These are phyloP conservation scores for Lerema accius DNA, from an alignment of 1,140 invertebrate species.

Conservation along the genomic window DNA sequence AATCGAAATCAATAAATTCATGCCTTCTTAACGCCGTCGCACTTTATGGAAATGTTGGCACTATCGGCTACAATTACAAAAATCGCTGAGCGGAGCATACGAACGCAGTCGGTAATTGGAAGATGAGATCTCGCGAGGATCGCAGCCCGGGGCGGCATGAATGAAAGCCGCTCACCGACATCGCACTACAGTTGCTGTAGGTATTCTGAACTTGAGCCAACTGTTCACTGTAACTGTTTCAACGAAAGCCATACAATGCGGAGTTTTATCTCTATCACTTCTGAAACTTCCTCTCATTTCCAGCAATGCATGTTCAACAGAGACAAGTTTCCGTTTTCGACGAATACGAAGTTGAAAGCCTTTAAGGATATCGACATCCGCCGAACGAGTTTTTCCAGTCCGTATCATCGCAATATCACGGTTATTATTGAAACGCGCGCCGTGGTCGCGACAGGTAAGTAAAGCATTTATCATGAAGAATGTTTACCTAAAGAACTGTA, in stretches of 20 bases:
- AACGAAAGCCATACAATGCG: conserved; percentile 26
- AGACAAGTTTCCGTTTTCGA: conserved; percentile 18
- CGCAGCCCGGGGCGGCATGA: conserved; percentile 76
- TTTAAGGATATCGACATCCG: conserved; percentile 80
- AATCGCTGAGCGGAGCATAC: conserved; percentile 64
- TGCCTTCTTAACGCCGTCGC: conserved; percentile 33
- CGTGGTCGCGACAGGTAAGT: conserved; percentile 76
- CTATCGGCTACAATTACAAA: conserved; percentile 72
- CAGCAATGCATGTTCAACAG: conserved; percentile 44
- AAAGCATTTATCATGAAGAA: conserved; percentile 75
- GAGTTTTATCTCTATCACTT: not conserved
- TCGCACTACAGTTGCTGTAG: conserved; percentile 54
- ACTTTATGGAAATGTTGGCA: conserved; percentile 52
- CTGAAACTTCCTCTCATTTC: conserved; percentile 18
- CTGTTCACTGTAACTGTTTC: conserved; percentile 12
- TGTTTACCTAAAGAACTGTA: conserved; percentile 65
- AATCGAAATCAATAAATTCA: conserved; percentile 36
- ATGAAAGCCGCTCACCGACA: conserved; percentile 77
- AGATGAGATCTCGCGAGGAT: conserved; percentile 78
- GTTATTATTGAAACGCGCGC: conserved; percentile 79
- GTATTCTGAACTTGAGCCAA: conserved; percentile 30
- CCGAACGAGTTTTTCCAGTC: conserved; percentile 81
- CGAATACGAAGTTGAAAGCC: conserved; percentile 44
- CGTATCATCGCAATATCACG: conserved; percentile 81
- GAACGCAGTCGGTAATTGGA: conserved; percentile 73